Conservation (phyloP, 1,140 invertebrate species). For the Apocrypta bakeri region DNA sequence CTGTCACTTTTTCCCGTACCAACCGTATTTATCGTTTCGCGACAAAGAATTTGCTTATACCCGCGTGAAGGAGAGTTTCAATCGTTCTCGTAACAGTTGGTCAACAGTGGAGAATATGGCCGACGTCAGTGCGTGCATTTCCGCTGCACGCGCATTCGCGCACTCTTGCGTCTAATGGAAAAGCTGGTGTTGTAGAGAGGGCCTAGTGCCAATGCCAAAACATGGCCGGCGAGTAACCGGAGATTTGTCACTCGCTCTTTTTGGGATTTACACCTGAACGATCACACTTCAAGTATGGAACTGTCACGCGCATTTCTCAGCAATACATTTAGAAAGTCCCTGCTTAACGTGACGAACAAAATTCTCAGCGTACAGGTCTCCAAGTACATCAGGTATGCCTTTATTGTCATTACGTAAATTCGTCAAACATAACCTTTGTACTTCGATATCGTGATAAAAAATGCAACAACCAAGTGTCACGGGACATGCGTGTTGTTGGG, state of each 20-base stretch:
- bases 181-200: no score
- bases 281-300: slow-evolving; percentile 61
- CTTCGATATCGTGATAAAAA: neutral
- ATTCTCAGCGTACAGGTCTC: slow-evolving; percentile 57
- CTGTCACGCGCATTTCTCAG: slow-evolving; percentile 58
- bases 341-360: slow-evolving; percentile 60
- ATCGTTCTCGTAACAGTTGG: no score
- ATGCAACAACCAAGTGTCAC: slow-evolving; percentile 1
- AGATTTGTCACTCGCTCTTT: slow-evolving; percentile 4
- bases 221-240: slow-evolving; percentile 50
- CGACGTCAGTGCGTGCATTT: no score
- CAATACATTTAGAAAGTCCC: slow-evolving; percentile 55
- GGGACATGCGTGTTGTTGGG: neutral
- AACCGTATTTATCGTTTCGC: no score
- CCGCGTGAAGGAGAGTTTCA: no score
- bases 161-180: no score
- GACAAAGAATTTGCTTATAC: no score
- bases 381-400: slow-evolving; percentile 65
- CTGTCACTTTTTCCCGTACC: no score
- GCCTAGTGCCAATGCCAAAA: neutral
- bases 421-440: slow-evolving; percentile 39
- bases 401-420: slow-evolving; percentile 51
- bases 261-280: neutral
- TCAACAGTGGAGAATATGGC: no score
- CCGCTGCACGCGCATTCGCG: no score